Evolutionary conservation across 1,140 invertebrate genomes (phyloP), one percentile per base, ranked within the genome.

Genomic region (Gryllus bimaculatus): DNA sequence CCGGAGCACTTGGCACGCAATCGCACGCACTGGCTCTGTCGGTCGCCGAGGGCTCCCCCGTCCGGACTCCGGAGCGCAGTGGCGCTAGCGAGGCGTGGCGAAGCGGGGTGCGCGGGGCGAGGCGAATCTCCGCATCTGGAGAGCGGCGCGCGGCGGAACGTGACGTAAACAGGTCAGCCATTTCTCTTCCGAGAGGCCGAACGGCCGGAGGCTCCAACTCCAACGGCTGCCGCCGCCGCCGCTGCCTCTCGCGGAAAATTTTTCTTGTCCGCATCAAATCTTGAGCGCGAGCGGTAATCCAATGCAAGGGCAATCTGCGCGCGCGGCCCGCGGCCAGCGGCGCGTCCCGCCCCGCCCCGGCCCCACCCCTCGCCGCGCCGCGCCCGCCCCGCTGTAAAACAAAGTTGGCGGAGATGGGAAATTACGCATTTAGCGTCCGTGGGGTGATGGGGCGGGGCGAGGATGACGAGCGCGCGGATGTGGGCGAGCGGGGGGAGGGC

Each of bases 241-340:
- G 54, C 54, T 7, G 54, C 54, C 54, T 66, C 18, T 66, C 10
- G 26, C 10, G 18, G 54, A 66, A 66, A 18, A 66, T 66, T 10
- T 66, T 66, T 66, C 54, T 66, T 66, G 54, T 66, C 54, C 54
- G 54, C 54, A 66, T 66, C 54, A 66, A 66, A 66, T 66, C 54
- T 66, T 66, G 54, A 66, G 54, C 18, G 54, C 54, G 54, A 66
- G 54, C 54, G 54, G 54, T 66, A 66, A 66, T 66, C 54, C 54
- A 66, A 66, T 66, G 54, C 54, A 66, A 66, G 54, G 10, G 54
- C 54, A 66, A 66, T 66, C 54, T 66, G 54, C 54, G 54, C 49
- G 8, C 54, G 10, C 54, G 10, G 54, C 54, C 54, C 54, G 54
- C 18, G 18, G 54, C 10, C 18, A 18, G 54, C 54, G 54, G 10